These are phyloP conservation scores for Phrynocephalus guinanensis DNA, from an alignment of 2,797 vertebrate species.

Conservation along the genomic window DNA sequence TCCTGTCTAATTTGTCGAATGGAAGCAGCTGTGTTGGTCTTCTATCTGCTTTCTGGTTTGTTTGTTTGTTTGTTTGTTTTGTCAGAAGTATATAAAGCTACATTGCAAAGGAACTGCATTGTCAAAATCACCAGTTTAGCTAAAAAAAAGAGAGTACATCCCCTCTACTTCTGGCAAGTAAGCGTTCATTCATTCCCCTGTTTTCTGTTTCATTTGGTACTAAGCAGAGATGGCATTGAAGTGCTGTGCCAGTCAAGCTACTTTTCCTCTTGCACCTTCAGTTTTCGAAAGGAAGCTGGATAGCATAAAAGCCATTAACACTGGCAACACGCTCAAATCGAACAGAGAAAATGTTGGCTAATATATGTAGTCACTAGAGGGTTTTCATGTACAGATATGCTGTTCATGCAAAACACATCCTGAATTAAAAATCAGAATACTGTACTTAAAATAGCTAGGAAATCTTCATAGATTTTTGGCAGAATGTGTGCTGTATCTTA, in stretches of 20 bases:
- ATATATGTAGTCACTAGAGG: background rate
- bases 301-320: background rate
- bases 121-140: background rate
- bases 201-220: background rate
- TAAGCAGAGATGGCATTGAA: constrained; percentile 1
- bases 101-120: background rate
- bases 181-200: background rate
- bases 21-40: background rate
- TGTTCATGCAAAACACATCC: constrained; percentile 21
- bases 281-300: background rate
- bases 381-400: background rate
- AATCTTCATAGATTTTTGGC: background rate
- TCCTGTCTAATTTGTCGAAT: background rate
- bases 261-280: background rate
- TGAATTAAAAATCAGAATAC: constrained; percentile 22
- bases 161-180: background rate
- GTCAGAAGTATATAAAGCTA: background rate
- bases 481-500: background rate
- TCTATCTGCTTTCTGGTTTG: background rate
- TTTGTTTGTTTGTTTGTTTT: background rate
- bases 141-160: rapidly evolving
- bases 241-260: rapidly evolving
- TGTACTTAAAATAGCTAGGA: background rate
- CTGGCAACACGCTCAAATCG: background rate
- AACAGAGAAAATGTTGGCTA: rapidly evolving